A percentile compares a stretch with the other conserved stretches of the same genome.
These are phyloP conservation scores for Ianthella basta DNA, from an alignment of 37 sponge, comb jelly and placozoan genomes.

Conservation along the genomic window DNA sequence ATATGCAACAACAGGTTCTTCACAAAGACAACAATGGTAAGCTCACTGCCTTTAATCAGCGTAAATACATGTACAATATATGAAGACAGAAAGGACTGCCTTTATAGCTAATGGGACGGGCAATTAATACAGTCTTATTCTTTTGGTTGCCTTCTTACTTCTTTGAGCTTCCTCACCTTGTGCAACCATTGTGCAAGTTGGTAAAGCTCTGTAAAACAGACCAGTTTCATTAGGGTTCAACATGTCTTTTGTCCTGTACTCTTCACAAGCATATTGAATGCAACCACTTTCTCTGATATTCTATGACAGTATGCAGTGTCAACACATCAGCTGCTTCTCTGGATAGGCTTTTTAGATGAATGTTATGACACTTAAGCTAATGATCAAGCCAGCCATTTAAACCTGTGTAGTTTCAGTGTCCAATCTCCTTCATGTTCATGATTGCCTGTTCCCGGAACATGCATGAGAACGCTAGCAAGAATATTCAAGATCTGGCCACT, in stretches of 20 bases:
- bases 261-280: background rate
- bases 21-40: slow-evolving; percentile 94
- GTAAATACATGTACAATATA: no score
- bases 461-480: no score
- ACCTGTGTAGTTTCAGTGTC: background rate
- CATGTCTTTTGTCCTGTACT: background rate
- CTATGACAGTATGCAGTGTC: background rate
- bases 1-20: slow-evolving; percentile 99
- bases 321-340: background rate
- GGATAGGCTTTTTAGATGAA: background rate
- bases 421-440: background rate
- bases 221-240: background rate
- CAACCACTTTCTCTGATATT: background rate
- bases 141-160: no score
- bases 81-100: no score
- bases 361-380: background rate
- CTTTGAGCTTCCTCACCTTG: no score
- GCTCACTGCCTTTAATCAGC: background rate
- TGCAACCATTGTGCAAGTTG: no score
- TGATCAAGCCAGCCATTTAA: background rate
- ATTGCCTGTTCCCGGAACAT: background rate
- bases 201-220: no score
- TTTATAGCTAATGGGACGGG: no score
- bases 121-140: no score
- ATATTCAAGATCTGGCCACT: background rate